Conservation (phyloP, 2,113 vertebrate genomes). For the Scartelaos histophorus region DNA sequence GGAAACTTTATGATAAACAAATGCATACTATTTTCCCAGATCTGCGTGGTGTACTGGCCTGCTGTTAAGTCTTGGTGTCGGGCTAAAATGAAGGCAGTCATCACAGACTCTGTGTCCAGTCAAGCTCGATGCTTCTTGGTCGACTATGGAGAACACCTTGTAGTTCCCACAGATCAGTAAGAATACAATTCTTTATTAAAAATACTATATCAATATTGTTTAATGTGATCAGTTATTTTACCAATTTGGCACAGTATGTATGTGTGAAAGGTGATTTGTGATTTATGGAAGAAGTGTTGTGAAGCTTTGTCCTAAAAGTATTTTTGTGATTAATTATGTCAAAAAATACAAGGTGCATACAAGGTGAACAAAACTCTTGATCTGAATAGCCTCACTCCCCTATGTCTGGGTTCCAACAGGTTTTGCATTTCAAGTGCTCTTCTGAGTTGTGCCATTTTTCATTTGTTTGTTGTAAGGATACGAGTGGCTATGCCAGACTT, state of each 20-base stretch:
- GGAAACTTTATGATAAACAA: not conserved
- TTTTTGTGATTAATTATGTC: too few relatives aligned
- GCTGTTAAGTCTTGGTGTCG: constrained; percentile 71
- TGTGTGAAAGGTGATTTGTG: too few relatives aligned
- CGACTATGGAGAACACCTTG: constrained; percentile 69
- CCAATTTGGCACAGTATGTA: not conserved
- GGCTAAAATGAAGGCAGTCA: constrained; percentile 66
- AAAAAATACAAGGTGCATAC: too few relatives aligned
- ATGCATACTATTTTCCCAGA: constrained; percentile 40
- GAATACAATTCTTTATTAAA: constrained; percentile 5
- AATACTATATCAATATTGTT: not conserved
- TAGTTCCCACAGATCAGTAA: constrained; percentile 65
- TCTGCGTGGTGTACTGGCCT: constrained; percentile 72
- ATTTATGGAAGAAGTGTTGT: too few relatives aligned
- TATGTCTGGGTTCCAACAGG: not conserved
- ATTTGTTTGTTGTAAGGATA: constrained; percentile 69
- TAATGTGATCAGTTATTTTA: not conserved
- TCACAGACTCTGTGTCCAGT: constrained; percentile 24
- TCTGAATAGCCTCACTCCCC: not conserved
- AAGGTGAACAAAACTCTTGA: not conserved
- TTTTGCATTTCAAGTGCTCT: not conserved
- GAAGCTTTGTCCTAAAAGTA: too few relatives aligned
- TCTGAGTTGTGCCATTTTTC: not conserved
- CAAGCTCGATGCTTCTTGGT: constrained; percentile 68
- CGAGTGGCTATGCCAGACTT: constrained; percentile 75